Base-by-base conservation (phyloP, 2,797 vertebrate species). In the Sebastes vulpes region DNA sequence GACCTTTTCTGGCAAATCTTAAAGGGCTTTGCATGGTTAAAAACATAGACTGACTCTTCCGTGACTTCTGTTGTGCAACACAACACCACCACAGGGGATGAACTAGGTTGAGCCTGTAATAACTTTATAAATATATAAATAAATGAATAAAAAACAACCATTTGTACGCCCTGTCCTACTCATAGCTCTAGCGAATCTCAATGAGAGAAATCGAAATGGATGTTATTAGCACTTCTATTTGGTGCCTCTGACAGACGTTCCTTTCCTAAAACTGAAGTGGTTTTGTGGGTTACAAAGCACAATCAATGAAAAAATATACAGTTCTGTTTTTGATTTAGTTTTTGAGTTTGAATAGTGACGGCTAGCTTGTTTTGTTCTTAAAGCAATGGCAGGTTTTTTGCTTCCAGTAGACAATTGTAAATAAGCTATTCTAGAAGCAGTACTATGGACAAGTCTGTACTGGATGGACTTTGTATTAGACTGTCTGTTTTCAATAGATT, bases 201-300 rank as follows among this genome's bases (percentile, higher is more conserved):
- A 75, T 83, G 81, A 91, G 89, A 89, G 78, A 92, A 82, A 79
- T 58, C 59, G 83, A 92, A 92, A 91, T 92, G 83, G 93, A 94
- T 95, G 91, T 95, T 92, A 66, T 88, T 50, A 90, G 92, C 94
- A 94, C 94, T 94, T 92, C 84, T 92, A 76, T 89, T 72, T 57
- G 91, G 94, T 95, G 94, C 94, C 93, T 95, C 95, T 88, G 90
- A 88, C 83, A 84, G 83, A 89, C 79, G 78, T 88, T 93, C 89
- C 91, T 92, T 95, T 95, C 95, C 90, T 70, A 85, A 76, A 89
- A 82, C 90, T 11, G 21, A 95, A 95, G 89, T 92, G 93, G 94
- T 95, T 96, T 95, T 90, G 92, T 96, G 95, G 96, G 95, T 97
- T 96, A 95, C 91, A 95, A 97, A 97, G 96, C 96, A 97, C 96